Evolutionary conservation across 2,888 invertebrate genomes (phyloP).

Genomic region (Drosophila peninsularis): DNA sequence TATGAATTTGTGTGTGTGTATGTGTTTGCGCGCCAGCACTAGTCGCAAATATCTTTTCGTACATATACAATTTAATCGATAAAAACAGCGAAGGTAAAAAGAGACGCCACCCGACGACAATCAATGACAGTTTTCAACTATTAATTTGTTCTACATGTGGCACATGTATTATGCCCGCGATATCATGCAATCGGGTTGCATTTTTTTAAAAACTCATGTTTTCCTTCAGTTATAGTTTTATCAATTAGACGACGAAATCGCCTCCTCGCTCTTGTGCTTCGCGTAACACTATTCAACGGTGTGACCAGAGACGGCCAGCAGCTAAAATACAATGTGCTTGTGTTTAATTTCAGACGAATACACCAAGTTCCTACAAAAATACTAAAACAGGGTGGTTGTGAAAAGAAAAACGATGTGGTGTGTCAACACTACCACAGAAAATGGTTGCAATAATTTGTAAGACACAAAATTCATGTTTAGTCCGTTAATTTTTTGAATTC

Average conservation of each 20-base stretch:
- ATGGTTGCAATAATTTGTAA: neutral
- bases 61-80: slow-evolving; percentile 51
- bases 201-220: slow-evolving; percentile 38
- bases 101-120: neutral
- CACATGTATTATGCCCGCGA: neutral
- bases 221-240: slow-evolving; percentile 18
- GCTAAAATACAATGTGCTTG: neutral
- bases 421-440: neutral
- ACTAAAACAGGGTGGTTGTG: neutral
- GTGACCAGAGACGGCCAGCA: slow-evolving; percentile 20
- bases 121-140: neutral
- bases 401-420: neutral
- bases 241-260: slow-evolving; percentile 22
- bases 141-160: slow-evolving; percentile 4
- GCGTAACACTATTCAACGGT: slow-evolving; percentile 42
- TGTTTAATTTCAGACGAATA: neutral
- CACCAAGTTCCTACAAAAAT: neutral
- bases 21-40: slow-evolving; percentile 66
- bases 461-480: neutral
- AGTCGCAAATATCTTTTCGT: slow-evolving; percentile 16
- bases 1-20: slow-evolving; percentile 2
- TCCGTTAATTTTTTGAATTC: neutral
- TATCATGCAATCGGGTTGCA: neutral
- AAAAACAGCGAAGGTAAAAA: slow-evolving; percentile 16
- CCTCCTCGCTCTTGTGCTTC: slow-evolving; percentile 28